These are phyloP conservation scores for Panopea generosa DNA, from an alignment of 2,888 invertebrate genomes.

Conservation along the genomic window DNA sequence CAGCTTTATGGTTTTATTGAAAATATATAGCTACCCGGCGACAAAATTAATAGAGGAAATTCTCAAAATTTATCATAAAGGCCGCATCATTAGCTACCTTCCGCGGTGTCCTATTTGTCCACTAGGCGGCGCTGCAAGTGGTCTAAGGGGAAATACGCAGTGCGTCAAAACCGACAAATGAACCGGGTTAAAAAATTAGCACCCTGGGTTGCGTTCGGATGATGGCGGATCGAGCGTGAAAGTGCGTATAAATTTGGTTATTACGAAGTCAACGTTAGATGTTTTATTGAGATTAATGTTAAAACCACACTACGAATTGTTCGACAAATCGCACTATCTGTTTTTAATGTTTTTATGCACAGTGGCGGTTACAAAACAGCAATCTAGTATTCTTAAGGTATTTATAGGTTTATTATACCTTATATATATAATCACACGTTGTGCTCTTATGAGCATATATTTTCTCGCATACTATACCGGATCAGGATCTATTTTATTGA, in stretches of 20 bases:
- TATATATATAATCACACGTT: too few relatives aligned
- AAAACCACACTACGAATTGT: too few relatives aligned
- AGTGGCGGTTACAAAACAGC: too few relatives aligned
- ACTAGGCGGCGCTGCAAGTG: constrained; percentile 23
- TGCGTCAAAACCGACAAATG: constrained; percentile 38
- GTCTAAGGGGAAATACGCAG: constrained; percentile 25
- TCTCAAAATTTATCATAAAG: constrained; percentile 33
- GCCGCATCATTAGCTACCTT: constrained; percentile 25
- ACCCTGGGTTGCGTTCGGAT: not conserved
- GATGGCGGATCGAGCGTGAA: constrained; percentile 11
- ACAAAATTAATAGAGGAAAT: constrained; percentile 23
- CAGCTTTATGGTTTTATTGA: constrained; percentile 11
- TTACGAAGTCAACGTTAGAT: constrained; percentile 3
- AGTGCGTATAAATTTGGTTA: constrained; percentile 22
- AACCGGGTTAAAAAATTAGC: constrained; percentile 26
- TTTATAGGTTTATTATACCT: too few relatives aligned
- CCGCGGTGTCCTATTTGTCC: constrained; percentile 19
- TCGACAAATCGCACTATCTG: too few relatives aligned
- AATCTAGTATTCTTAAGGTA: too few relatives aligned
- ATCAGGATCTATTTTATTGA: too few relatives aligned
- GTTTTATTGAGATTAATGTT: too few relatives aligned
- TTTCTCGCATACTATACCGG: too few relatives aligned
- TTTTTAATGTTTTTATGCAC: too few relatives aligned
- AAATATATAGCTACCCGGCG: constrained; percentile 24
- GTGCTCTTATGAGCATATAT: too few relatives aligned